Conservation (phyloP, 2,113 vertebrate genomes). For the Patagioenas fasciata region DNA sequence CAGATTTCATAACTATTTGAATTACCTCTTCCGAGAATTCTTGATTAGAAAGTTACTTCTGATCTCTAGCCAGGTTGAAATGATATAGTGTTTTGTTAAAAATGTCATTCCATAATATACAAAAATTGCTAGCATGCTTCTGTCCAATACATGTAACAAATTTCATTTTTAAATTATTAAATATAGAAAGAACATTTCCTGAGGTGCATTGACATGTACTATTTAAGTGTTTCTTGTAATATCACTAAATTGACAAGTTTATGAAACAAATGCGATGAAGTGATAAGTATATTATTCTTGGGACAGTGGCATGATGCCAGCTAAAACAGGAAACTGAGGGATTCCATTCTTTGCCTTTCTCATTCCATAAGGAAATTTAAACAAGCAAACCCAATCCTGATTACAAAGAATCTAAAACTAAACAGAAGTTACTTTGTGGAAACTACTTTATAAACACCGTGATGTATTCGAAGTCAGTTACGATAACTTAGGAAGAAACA, state of each 20-base stretch:
- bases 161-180: background rate
- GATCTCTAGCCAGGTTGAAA: background rate
- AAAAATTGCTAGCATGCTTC: background rate
- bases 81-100: background rate
- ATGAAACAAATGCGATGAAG: background rate
- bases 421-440: background rate
- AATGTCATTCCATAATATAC: background rate
- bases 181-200: background rate
- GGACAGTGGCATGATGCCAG: background rate
- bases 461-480: background rate
- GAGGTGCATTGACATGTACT: background rate
- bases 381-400: background rate
- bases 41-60: background rate
- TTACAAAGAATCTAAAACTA: background rate
- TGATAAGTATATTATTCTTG: background rate
- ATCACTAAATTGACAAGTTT: background rate
- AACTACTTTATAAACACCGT: background rate
- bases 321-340: background rate
- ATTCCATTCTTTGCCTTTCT: too few species aligned
- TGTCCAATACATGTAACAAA: background rate
- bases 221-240: background rate
- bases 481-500: background rate
- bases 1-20: background rate
- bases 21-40: background rate
- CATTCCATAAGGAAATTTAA: background rate